phyloP scores from a whole-genome alignment of 2,113 vertebrate species.

The Neoarius graeffei region DNA sequence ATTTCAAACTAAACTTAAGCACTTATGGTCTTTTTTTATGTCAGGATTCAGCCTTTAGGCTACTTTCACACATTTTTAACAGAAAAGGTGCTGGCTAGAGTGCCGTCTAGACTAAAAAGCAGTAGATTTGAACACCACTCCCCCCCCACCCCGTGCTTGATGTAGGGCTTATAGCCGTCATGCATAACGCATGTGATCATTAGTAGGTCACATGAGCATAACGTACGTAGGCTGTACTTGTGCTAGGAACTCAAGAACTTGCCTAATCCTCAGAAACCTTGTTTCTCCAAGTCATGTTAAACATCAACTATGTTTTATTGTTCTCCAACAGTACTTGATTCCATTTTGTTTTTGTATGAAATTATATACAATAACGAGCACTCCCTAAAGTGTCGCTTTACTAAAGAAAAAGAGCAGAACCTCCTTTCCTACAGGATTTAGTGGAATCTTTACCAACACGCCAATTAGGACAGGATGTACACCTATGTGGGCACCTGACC shows the following conservation, averaged over 20 bases:
- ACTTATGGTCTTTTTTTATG: slow-evolving; percentile 12
- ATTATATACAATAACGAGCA: neutral
- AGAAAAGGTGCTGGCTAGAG: neutral
- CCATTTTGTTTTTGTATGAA: neutral
- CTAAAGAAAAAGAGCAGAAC: neutral
- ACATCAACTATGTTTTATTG: neutral
- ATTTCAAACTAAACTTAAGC: slow-evolving; percentile 38
- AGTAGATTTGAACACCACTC: neutral
- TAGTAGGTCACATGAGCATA: neutral
- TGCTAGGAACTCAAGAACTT: neutral
- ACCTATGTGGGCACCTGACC: neutral
- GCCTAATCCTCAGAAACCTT: neutral
- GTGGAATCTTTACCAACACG: neutral
- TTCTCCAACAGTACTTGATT: neutral
- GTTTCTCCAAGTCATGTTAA: neutral
- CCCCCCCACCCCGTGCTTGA: too few species aligned
- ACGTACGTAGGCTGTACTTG: neutral
- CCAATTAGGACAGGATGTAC: neutral
- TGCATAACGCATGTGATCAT: neutral
- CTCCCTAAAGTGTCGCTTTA: neutral
- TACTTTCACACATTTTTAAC: neutral
- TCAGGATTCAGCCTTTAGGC: slow-evolving; percentile 1
- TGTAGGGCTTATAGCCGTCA: neutral
- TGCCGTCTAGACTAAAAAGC: neutral
- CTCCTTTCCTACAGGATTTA: neutral